Base-by-base conservation (phyloP, 2,113 vertebrate genomes). In the Seriola rivoliana region DNA sequence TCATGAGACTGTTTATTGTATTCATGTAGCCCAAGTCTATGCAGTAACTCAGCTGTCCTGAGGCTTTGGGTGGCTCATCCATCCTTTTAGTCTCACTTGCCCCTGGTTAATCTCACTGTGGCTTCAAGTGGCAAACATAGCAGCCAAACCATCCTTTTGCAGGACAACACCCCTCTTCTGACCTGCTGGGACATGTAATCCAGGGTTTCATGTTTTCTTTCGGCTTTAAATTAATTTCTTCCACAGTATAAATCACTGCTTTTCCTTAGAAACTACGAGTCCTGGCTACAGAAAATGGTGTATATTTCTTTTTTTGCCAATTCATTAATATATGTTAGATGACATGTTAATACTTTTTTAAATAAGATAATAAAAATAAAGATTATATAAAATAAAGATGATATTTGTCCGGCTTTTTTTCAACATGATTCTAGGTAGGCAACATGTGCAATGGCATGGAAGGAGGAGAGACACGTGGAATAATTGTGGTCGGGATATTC, bases 331-430 rank as follows among this genome's bases (percentile, higher is more conserved):
- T 80, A 80, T 71, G 58, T 36, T 25, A 46, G 73, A 69, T 32
- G 13, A 85, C 29, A 52, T 75, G 62, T 71, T 38, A 44, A 70
- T 40, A 34, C 4, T 68, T 78, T 79, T 82, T 55, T 63, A 57
- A n/a, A 78, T 57, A 52, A 58, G 71, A 66, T 34, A 34, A 63
- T 85, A 32, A 84, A 72, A 78, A 75, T 70, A 80, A 74, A 81
- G 70, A 57, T 36, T 5, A 36, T 60, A 54, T 12, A 71, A 67
- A 12, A 65, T 75, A 8, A 23, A 74, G 14, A 10, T 70, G 4
- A 63, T 16, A 12, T 74, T 55, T 60, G 38, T 6, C 5, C 29
- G n/a, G 8, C 3, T 66, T 84, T 54, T 71, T 29, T 67, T 57
- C 13, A 34, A n/a, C 4, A 1, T 5, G 55, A 57, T 64, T 63